Base-by-base conservation (phyloP, 2,888 invertebrate species). In the Amphipyra tragopoginis region DNA sequence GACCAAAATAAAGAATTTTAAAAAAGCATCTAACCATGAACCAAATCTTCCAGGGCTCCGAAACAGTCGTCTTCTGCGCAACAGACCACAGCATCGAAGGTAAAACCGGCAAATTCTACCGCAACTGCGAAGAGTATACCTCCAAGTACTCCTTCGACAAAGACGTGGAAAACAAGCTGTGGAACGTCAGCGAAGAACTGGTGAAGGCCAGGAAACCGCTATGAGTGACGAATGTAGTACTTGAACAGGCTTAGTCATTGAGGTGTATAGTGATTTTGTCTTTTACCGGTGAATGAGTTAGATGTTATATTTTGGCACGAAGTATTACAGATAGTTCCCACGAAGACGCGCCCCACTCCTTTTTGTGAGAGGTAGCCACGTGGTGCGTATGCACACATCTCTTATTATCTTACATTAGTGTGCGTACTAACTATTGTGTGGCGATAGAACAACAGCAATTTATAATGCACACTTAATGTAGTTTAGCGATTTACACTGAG, bases 61-160 rank as follows among this genome's bases (percentile, higher is more conserved):
- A 98, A 89, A 97, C 97, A 1, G 95, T 97, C 21, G 90, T 98
- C 10, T 96, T 96, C 88, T 97, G 97, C 85, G 97, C 97, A 0
- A 96, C 97, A 0, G 97, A 97, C 66, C 90, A 91, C 83, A 86
- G 82, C 64, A 83, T 95, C 59, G 94, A 95, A 57, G 95, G 96
- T 0, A 96, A 96, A 80, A 96, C 96, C 14, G 98, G 98, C 9
- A 94, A 95, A 72, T 95, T 98, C 82, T 98, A 98, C 88, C 95
- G 97, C 47, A 96, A 98, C 86, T 97, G 98, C 81, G 93, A 92
- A 26, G 95, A 95, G 56, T 97, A 96, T 85, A 91, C 91, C 51
- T 96, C 97, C 0, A 96, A 95, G 66, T 93, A 96, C 50, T 90
- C 95, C 21, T 95, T 97, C 77, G 95, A 96, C 62, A 95, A 96